Percentiles rank a stretch among this genome's conserved stretches.
phyloP scores from a whole-genome alignment of 2,797 vertebrate species.

The Spondyliosoma cantharus region DNA sequence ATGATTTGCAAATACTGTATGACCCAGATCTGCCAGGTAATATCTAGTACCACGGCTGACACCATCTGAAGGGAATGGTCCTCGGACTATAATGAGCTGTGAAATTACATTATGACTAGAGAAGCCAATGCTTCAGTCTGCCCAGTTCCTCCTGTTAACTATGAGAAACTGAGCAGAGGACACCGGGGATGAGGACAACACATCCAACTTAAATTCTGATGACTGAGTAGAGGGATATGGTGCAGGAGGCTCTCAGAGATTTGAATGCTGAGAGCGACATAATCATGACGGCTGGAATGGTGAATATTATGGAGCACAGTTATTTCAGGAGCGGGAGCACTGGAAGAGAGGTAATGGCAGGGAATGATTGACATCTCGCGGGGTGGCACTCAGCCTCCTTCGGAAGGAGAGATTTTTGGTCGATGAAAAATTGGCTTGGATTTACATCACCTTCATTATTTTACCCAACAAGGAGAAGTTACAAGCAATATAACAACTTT shows the following conservation, averaged over 20 bases:
- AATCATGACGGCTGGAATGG: constrained; percentile 65
- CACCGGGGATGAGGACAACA: constrained; percentile 64
- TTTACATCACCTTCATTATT: constrained; percentile 79
- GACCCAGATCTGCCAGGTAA: constrained; percentile 77
- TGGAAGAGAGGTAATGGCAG: constrained; percentile 65
- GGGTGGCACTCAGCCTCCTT: constrained; percentile 44
- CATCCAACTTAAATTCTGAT: constrained; percentile 70
- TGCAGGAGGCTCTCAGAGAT: constrained; percentile 58
- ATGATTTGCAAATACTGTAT: constrained; percentile 55
- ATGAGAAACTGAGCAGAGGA: constrained; percentile 64
- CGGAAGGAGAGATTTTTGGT: constrained; percentile 49
- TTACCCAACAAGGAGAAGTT: constrained; percentile 47
- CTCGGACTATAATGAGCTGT: constrained; percentile 81
- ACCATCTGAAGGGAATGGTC: constrained; percentile 69
- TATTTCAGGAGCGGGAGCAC: constrained; percentile 69
- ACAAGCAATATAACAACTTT: constrained; percentile 55
- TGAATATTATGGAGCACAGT: constrained; percentile 61
- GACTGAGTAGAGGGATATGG: constrained; percentile 54
- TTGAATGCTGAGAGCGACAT: constrained; percentile 58
- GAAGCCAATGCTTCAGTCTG: constrained; percentile 58
- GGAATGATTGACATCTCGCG: constrained; percentile 71
- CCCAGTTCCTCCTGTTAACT: constrained; percentile 70
- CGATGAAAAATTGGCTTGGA: constrained; percentile 62
- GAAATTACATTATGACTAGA: constrained; percentile 82
- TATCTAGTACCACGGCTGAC: constrained; percentile 69